Base-by-base conservation (phyloP, 1,140 invertebrate species). In the Drosophila arawakana region DNA sequence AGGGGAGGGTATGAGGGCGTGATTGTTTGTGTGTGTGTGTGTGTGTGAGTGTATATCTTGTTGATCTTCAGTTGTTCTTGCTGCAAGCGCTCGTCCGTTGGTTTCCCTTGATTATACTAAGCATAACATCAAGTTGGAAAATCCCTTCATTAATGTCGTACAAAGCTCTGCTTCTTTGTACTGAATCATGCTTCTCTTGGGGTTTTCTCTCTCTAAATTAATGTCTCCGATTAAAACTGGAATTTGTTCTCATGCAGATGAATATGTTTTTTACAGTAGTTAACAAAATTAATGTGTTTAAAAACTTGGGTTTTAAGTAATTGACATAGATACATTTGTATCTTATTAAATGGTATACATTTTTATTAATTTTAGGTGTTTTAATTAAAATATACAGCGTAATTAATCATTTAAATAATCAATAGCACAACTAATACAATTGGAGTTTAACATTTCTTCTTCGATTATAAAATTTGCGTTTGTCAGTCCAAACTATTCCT, bases 131-230 rank as follows among this genome's bases (percentile, higher is more conserved):
- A 80, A 71, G 69, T 78, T 80, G 68, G 68, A 57, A 88, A 89
- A 83, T 88, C 84, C 78, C 80, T 89, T 80, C 77, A 88, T 83
- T 83, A 89, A 82, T 83, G 74, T 68, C 77, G 66, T 73, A 78
- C 55, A 76, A 83, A 82, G 66, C 71, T 77, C 63, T 77, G 73
- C 41, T 30, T 49, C 54, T 65, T 66, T 30, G 63, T 60, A 49
- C 59, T 25, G 13, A 52, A n/a, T 73, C 58, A 58, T 80, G 60
- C 73, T 80, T 80, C 66, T 73, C 73, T 70, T 55, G 68, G 50
- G 25, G 3, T 30, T 30, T 73, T 70, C 57, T 78, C 50, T 78
- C 61, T 30, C 47, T 43, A 41, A 68, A 58, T 44, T 66, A 58
- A 37, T 37, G 52, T 41, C 37, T 41, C 4, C 21, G 13, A 41